Evolutionary conservation across 2,113 vertebrate genomes (phyloP).

Genomic region (Ceyx melanurus): DNA sequence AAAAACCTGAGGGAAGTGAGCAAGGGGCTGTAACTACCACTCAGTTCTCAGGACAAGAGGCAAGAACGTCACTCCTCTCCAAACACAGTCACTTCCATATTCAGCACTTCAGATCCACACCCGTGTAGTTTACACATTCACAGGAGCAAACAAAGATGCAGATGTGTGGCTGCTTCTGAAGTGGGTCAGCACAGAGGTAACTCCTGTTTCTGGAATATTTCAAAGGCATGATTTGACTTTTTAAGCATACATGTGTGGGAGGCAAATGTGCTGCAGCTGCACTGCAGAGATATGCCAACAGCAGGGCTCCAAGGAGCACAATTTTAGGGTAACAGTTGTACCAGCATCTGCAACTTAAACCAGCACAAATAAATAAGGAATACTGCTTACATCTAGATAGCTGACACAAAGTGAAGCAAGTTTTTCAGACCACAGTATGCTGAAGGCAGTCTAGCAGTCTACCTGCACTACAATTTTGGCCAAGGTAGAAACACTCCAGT

Average conservation of each 20-base stretch:
- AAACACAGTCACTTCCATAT: background rate
- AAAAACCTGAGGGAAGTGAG: background rate
- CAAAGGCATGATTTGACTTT: background rate
- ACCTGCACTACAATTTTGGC: background rate
- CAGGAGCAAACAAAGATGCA: background rate
- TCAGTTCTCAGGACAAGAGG: background rate
- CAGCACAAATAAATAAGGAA: background rate
- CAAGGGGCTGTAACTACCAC: background rate
- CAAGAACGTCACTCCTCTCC: background rate
- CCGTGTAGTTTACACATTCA: background rate
- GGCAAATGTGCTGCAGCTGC: background rate
- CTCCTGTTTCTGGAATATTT: background rate
- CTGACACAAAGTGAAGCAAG: background rate
- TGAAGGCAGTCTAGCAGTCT: background rate
- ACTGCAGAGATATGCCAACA: background rate
- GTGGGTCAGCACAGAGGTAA: background rate
- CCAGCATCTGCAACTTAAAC: background rate
- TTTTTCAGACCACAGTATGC: background rate
- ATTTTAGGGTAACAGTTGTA: background rate
- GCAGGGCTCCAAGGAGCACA: background rate
- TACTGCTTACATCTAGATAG: background rate
- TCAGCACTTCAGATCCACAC: background rate
- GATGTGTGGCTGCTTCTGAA: background rate
- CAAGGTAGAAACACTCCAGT: background rate
- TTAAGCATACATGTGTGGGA: background rate